These are phyloP conservation scores for Cantharis rustica DNA, from an alignment of 2,888 invertebrate genomes.

Conservation along the genomic window DNA sequence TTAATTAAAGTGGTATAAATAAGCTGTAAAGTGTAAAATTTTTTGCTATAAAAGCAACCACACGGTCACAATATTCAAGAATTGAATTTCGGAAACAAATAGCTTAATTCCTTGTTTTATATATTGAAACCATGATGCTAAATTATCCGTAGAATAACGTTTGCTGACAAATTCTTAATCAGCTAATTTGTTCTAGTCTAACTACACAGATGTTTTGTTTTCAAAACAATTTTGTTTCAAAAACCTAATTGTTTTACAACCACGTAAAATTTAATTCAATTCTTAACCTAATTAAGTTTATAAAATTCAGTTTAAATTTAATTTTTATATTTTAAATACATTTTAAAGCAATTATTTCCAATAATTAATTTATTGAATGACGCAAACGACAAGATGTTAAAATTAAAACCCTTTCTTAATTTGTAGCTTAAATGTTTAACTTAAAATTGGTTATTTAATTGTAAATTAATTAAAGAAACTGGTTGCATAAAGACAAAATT, in stretches of 20 bases:
- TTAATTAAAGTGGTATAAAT: neutral
- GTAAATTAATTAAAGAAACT: neutral
- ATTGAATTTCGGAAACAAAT: conserved; percentile 17
- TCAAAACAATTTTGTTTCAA: conserved; percentile 2
- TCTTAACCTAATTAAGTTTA: neutral
- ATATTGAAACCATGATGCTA: conserved; percentile 4
- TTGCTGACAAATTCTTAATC: conserved; percentile 4
- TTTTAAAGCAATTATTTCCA: neutral
- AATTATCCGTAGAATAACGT: neutral
- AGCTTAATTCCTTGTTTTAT: conserved; percentile 20
- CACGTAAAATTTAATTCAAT: neutral
- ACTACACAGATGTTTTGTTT: conserved; percentile 2
- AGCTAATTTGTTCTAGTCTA: conserved; percentile 1
- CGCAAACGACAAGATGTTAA: neutral
- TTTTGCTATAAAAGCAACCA: neutral
- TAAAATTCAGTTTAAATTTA: neutral
- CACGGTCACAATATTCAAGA: neutral
- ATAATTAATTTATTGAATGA: neutral
- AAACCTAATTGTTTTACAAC: neutral
- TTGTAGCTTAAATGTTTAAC: neutral
- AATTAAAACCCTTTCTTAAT: neutral
- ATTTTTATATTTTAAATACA: neutral
- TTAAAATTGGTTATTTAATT: neutral
- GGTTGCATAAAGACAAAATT: neutral
- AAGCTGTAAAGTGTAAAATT: neutral